A percentile compares a stretch with the other conserved stretches of the same genome.
These are phyloP conservation scores for Drosophila paramelanica DNA, from an alignment of 2,888 invertebrate species.

Conservation along the genomic window DNA sequence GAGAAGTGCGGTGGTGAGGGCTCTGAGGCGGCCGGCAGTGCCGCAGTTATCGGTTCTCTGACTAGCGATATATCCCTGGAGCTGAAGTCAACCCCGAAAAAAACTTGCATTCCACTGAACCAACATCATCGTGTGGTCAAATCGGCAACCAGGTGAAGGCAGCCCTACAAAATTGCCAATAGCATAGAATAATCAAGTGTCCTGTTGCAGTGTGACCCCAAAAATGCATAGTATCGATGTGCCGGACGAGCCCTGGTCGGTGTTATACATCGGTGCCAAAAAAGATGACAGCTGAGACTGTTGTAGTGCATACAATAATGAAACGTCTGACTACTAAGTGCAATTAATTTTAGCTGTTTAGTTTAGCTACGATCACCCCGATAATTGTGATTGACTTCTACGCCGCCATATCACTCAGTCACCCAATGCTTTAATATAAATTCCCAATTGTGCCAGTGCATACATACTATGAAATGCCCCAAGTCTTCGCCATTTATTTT, in stretches of 20 bases:
- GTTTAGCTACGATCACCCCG: constrained; percentile 12
- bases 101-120: constrained; percentile 59
- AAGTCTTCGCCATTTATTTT: constrained; percentile 10
- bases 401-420: constrained; percentile 35
- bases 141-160: constrained; percentile 52
- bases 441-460: constrained; percentile 55
- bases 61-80: constrained; percentile 50
- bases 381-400: constrained; percentile 63
- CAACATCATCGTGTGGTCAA: constrained; percentile 42
- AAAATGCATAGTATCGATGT: constrained; percentile 42
- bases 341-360: not conserved
- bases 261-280: constrained; percentile 59
- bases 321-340: not conserved
- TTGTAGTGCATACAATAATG: not conserved
- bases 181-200: too few species aligned
- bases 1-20: constrained; percentile 35
- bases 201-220: constrained; percentile 17
- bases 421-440: constrained; percentile 50
- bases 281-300: constrained; percentile 32
- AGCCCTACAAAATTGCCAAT: not conserved
- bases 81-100: constrained; percentile 62
- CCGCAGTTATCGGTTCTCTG: constrained; percentile 15
- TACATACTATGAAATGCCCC: constrained; percentile 25
- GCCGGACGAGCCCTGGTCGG: constrained; percentile 74
- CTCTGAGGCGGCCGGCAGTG: constrained; percentile 17